Percentiles rank a stretch among this genome's conserved stretches.
Evolutionary conservation across 2,888 invertebrate genomes (phyloP).

Genomic region (Ormia ochracea): DNA sequence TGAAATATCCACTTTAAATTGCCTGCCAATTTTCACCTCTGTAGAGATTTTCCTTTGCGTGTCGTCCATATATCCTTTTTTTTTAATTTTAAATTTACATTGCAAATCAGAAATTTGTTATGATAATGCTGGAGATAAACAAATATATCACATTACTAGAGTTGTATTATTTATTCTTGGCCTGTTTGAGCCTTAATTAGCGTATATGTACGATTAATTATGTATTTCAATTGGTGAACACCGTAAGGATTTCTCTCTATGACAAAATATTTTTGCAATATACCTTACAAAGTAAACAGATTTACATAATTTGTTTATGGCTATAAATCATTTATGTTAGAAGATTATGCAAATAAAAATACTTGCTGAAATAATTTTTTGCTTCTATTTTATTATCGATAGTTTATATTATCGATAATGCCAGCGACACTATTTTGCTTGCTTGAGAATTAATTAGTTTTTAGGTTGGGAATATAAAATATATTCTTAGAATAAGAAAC

Average conservation of each 20-base stretch:
- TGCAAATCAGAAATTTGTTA: background rate
- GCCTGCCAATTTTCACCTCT: background rate
- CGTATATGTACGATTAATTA: constrained; percentile 33
- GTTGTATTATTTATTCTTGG: background rate
- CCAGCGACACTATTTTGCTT: too few species aligned
- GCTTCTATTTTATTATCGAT: background rate
- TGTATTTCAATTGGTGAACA: background rate
- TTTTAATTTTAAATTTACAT: background rate
- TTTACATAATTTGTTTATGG: constrained; percentile 31
- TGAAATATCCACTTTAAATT: too few species aligned
- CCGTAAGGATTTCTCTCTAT: background rate
- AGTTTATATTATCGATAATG: too few species aligned
- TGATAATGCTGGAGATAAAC: too few species aligned
- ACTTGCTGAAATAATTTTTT: background rate
- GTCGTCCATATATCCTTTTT: constrained; percentile 23
- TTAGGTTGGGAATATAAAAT: too few species aligned
- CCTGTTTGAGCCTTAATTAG: background rate
- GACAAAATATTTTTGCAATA: constrained; percentile 44
- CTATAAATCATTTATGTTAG: background rate
- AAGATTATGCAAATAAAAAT: constrained; percentile 47
- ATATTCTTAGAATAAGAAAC: too few species aligned
- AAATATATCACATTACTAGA: background rate
- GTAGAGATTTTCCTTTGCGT: background rate
- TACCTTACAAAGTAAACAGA: background rate
- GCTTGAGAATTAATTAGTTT: too few species aligned